These are phyloP conservation scores for Chelidonichthys spinosus DNA, from an alignment of 2,797 vertebrate genomes.

Conservation along the genomic window DNA sequence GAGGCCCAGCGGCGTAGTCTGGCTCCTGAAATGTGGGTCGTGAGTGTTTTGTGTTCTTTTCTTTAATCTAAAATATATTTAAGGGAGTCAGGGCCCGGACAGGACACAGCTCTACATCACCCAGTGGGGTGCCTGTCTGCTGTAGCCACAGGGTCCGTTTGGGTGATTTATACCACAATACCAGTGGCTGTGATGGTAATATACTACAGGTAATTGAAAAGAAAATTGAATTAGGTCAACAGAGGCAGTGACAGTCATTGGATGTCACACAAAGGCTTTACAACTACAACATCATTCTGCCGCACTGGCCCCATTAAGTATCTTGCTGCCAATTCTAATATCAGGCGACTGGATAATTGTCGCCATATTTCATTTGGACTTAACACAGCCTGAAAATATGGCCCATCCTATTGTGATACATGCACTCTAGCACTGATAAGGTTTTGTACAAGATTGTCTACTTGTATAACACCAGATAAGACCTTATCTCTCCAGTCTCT, in stretches of 20 bases:
- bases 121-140: slow-evolving; percentile 54
- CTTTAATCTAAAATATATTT: slow-evolving; percentile 79
- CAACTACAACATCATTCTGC: slow-evolving; percentile 67
- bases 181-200: slow-evolving; percentile 78
- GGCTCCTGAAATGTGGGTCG: slow-evolving; percentile 71
- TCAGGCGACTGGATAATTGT: slow-evolving; percentile 69
- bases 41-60: slow-evolving; percentile 74
- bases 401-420: slow-evolving; percentile 46
- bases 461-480: slow-evolving; percentile 67
- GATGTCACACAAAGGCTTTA: slow-evolving; percentile 71
- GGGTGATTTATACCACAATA: slow-evolving; percentile 72
- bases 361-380: slow-evolving; percentile 75
- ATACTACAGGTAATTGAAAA: slow-evolving; percentile 84
- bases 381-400: slow-evolving; percentile 43
- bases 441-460: slow-evolving; percentile 59
- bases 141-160: slow-evolving; percentile 61
- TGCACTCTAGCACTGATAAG: slow-evolving; percentile 57
- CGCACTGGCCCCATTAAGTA: slow-evolving; percentile 56
- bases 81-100: slow-evolving; percentile 70
- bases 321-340: slow-evolving; percentile 67
- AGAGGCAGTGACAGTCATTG: slow-evolving; percentile 71
- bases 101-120: slow-evolving; percentile 76
- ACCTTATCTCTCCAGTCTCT: slow-evolving; percentile 54
- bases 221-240: slow-evolving; percentile 86
- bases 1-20: slow-evolving; percentile 47